phyloP scores from a whole-genome alignment of 2,888 invertebrate genomes.

The Philaethria dido region DNA sequence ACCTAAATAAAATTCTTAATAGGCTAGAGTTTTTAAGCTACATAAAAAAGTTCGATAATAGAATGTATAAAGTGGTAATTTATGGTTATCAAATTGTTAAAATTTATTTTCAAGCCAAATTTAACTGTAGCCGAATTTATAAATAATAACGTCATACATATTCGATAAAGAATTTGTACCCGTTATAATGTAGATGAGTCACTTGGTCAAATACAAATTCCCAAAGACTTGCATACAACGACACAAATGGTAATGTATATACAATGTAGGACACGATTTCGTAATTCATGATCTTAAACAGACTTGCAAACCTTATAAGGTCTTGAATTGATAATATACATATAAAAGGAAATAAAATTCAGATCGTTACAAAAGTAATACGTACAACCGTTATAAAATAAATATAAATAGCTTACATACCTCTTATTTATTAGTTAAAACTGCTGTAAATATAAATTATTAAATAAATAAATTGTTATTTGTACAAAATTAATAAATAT shows the following conservation, averaged over 20 bases:
- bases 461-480: not conserved
- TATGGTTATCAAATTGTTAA: not conserved
- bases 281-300: conserved; percentile 47
- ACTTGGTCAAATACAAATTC: conserved; percentile 16
- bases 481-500: conserved; percentile 14
- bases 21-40: not conserved
- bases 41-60: not conserved
- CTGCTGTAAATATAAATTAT: not conserved
- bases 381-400: not conserved
- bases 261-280: conserved; percentile 65
- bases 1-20: not conserved
- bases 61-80: not conserved
- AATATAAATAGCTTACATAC: conserved; percentile 1
- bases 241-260: conserved; percentile 4
- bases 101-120: not conserved
- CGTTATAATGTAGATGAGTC: conserved; percentile 29
- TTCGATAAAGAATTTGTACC: conserved; percentile 19
- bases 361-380: not conserved
- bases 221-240: not conserved
- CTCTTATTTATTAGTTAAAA: not conserved
- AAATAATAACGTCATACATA: conserved; percentile 16
- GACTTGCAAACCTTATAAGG: conserved; percentile 64
- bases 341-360: conserved; percentile 45
- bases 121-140: not conserved
- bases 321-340: conserved; percentile 48